Percentiles rank a stretch among this genome's conserved stretches.
Conservation (phyloP, 2,888 invertebrate genomes). For the Liopterus haemorrhoidalis region DNA sequence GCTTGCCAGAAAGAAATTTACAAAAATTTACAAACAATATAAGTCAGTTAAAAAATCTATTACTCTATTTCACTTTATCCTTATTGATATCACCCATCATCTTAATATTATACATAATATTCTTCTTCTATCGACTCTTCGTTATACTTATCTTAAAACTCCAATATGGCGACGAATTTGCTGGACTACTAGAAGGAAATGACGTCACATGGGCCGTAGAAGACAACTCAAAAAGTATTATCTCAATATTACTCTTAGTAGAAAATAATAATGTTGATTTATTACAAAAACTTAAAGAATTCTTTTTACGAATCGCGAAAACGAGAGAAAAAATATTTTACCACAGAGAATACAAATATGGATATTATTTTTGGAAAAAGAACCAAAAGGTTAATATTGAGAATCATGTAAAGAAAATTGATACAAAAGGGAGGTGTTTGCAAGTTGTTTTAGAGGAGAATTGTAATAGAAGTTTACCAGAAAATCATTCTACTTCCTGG, state of each 20-base stretch:
- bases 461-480: conserved; percentile 46
- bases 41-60: too few relatives aligned
- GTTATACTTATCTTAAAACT: conserved; percentile 28
- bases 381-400: conserved; percentile 45
- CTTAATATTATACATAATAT: conserved; percentile 21
- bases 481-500: conserved; percentile 48
- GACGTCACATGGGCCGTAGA: conserved; percentile 54
- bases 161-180: conserved; percentile 43
- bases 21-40: too few relatives aligned
- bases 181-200: conserved; percentile 48
- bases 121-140: conserved; percentile 27
- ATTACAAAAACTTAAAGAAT: conserved; percentile 8
- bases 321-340: conserved; percentile 45
- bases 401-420: conserved; percentile 31
- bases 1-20: too few relatives aligned
- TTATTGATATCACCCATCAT: conserved; percentile 26
- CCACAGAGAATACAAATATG: conserved; percentile 45
- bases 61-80: too few relatives aligned
- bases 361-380: conserved; percentile 51
- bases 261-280: conserved; percentile 37
- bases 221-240: conserved; percentile 45
- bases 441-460: conserved; percentile 44
- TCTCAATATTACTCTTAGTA: conserved; percentile 48
- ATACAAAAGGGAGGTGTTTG: conserved; percentile 37
- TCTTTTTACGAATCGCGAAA: conserved; percentile 9